Conservation (phyloP, 1,140 invertebrate genomes). For the Ceratitis capitata region DNA sequence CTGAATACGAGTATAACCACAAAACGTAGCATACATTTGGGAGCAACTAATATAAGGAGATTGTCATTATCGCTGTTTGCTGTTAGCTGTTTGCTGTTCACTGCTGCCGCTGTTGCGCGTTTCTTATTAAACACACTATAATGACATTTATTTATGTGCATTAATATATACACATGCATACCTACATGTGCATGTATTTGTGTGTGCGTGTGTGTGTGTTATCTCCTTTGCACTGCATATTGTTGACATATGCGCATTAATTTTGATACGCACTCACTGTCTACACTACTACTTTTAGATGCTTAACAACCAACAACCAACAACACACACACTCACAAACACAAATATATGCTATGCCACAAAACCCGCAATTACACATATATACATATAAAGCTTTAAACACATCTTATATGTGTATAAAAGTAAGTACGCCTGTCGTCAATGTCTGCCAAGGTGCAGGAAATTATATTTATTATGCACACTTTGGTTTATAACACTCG, state of each 20-base stretch:
- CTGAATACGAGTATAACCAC: neutral
- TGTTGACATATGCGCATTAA: conserved; percentile 33
- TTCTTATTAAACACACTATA: neutral
- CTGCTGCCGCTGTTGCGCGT: neutral
- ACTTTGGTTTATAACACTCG: neutral
- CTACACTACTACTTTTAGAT: neutral
- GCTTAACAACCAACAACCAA: neutral
- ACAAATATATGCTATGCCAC: too few species aligned
- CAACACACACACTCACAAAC: neutral
- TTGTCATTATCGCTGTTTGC: neutral
- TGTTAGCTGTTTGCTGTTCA: neutral
- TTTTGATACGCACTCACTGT: conserved; percentile 19
- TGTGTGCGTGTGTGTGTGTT: neutral
- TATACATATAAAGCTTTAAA: too few species aligned
- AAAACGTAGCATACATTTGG: neutral
- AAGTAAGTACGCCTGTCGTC: neutral
- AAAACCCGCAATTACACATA: too few species aligned
- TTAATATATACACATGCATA: neutral
- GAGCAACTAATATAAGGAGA: neutral
- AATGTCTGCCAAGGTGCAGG: conserved; percentile 12
- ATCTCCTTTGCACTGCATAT: neutral
- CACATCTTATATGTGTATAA: too few species aligned
- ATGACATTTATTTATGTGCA: conserved; percentile 8
- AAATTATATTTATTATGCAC: conserved; percentile 36
- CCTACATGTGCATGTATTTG: neutral